These are phyloP conservation scores for Holacanthus passer DNA, from an alignment of 2,113 vertebrate genomes.

Conservation along the genomic window DNA sequence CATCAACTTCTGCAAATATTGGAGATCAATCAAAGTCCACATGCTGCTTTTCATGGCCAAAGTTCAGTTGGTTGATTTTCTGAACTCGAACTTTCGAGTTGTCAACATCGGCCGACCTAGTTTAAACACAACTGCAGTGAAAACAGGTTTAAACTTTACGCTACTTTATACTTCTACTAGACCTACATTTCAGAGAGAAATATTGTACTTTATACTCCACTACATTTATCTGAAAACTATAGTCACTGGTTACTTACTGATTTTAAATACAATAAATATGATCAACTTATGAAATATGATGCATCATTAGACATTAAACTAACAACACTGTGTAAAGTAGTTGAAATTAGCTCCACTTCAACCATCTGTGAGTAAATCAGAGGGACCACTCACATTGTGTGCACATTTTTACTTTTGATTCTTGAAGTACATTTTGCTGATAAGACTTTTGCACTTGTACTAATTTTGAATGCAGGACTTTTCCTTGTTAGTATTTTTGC, in stretches of 20 bases:
- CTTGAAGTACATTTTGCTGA: not conserved
- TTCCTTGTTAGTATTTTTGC: not conserved
- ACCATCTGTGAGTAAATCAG: not conserved
- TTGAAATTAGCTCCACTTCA: too few relatives aligned
- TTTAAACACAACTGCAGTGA: constrained; percentile 30
- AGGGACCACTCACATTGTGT: not conserved
- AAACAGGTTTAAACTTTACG: not conserved
- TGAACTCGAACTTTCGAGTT: not conserved
- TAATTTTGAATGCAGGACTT: not conserved
- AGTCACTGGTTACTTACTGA: not conserved
- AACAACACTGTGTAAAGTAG: not conserved
- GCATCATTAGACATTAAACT: not conserved
- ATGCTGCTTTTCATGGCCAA: constrained; percentile 12
- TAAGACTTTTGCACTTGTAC: not conserved
- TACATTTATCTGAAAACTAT: not conserved
- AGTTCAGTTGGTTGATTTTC: constrained; percentile 46
- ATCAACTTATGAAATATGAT: not conserved
- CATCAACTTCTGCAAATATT: constrained; percentile 41
- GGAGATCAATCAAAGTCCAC: constrained; percentile 46
- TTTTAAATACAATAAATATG: not conserved
- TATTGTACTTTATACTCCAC: not conserved
- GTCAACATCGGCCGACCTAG: constrained; percentile 10
- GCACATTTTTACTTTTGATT: not conserved
- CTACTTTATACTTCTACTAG: not conserved
- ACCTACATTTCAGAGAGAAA: not conserved